Conservation (phyloP, 2,797 vertebrate species). For the Pitangus sulphuratus region DNA sequence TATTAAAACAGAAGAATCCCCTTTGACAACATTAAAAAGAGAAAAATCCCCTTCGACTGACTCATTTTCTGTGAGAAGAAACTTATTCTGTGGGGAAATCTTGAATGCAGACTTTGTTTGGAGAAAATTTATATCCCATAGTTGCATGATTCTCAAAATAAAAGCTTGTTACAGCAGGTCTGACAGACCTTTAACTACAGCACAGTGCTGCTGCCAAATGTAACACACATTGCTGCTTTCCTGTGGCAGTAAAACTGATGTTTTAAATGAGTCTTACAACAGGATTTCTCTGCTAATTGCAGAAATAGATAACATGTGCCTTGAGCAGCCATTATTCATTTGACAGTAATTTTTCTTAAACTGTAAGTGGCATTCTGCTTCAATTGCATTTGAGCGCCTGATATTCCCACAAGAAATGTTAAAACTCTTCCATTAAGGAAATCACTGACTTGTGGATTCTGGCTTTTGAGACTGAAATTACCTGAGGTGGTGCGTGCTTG, state of each 20-base stretch:
- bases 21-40: not conserved
- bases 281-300: constrained; percentile 64
- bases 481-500: not conserved
- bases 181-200: constrained; percentile 7
- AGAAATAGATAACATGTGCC: constrained; percentile 64
- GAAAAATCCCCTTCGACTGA: not conserved
- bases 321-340: constrained; percentile 63
- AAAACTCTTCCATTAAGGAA: constrained; percentile 32
- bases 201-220: not conserved
- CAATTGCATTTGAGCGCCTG: not conserved
- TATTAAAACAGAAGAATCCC: not conserved
- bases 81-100: not conserved
- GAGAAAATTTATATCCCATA: not conserved
- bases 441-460: constrained; percentile 4
- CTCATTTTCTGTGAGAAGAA: constrained; percentile 4
- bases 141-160: constrained; percentile 18
- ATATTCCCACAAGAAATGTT: constrained; percentile 47
- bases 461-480: constrained; percentile 28
- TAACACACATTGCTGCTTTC: constrained; percentile 26
- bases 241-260: constrained; percentile 42
- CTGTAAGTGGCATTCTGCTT: constrained; percentile 40
- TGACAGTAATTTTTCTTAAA: constrained; percentile 59
- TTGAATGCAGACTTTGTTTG: not conserved
- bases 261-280: constrained; percentile 63
- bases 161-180: not conserved